Conservation (phyloP, 64 coral and sea anemone genomes). For the Montipora cactus region DNA sequence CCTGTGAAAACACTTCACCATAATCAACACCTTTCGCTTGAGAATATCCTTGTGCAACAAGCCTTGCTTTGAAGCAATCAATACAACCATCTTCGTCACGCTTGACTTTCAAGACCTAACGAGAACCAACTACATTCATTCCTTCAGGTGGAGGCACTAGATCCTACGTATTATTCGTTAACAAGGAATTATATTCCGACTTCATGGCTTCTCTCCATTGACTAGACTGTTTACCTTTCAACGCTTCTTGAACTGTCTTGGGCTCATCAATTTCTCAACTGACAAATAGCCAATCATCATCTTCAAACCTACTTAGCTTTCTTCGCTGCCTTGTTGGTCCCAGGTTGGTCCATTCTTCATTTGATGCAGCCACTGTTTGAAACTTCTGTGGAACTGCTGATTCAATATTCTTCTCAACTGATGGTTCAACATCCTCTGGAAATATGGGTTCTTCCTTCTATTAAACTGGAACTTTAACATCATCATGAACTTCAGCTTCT, state of each 20-base stretch:
- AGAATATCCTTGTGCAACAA: constrained; percentile 65
- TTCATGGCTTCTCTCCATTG: constrained; percentile 62
- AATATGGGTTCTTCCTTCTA: constrained; percentile 25
- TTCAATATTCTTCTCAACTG: neutral
- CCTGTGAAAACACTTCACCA: constrained; percentile 63
- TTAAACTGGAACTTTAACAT: neutral
- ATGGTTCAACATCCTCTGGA: constrained; percentile 17
- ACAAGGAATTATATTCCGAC: constrained; percentile 36
- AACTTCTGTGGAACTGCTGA: constrained; percentile 29
- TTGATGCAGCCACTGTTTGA: constrained; percentile 57
- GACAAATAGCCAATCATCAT: constrained; percentile 46
- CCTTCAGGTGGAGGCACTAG: constrained; percentile 64
- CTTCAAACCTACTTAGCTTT: constrained; percentile 8
- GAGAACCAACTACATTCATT: constrained; percentile 58
- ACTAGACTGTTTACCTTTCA: constrained; percentile 33
- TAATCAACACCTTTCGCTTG: constrained; percentile 68
- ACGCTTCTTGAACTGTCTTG: constrained; percentile 61
- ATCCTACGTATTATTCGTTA: constrained; percentile 57
- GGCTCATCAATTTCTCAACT: constrained; percentile 60
- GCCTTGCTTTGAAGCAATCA: constrained; percentile 48
- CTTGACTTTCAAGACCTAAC: constrained; percentile 61
- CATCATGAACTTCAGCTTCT: neutral
- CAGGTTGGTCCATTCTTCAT: constrained; percentile 20
- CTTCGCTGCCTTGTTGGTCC: constrained; percentile 54
- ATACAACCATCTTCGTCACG: constrained; percentile 50